Base-by-base conservation (phyloP, 2,797 vertebrate species). In the Anguilla anguilla region DNA sequence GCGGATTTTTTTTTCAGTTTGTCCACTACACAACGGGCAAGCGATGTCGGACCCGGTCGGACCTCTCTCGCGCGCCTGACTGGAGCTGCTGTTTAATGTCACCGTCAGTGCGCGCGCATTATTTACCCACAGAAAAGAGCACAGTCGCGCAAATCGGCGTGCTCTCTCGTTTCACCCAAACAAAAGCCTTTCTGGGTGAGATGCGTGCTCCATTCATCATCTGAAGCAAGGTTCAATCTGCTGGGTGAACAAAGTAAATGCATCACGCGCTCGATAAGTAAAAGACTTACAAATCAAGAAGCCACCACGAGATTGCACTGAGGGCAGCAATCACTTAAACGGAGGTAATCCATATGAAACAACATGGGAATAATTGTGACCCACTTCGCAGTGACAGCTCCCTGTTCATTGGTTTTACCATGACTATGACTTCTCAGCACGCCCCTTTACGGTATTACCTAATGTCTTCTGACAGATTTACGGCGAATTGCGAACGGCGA, bases 331-430 rank as follows among this genome's bases (percentile, higher is more conserved):
- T 28, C 82, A 84, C 86, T 87, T 43, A 43, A 72, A 69, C 46
- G 43, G 43, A n/a, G 25, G 79, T 57, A 67, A 86, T 86, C 86
- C 85, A 49, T 87, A 86, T 79, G 51, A 61, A 88, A 82, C 43
- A 82, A 10, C 79, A 81, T 22, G 74, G 43, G 31, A 67, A 59
- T n/a, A 84, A 69, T 87, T 43, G 77, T 89, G 43, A 89, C 86
- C 86, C 72, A 87, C 85, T 89, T 86, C 53, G 82, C 53, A 83
- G 28, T 83, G 77, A 87, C 84, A 81, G 59, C 67, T 85, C 64
- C 22, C 39, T 69, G 43, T 85, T 69, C 59, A 83, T 84, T 82
- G 79, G 82, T 35, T 84, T 55, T 17, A 31, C 19, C 49, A 17
- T 55, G 82, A 84, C 82, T 57, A 25, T 57, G 82, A 25, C 53